A percentile compares a stretch with the other conserved stretches of the same genome.
phyloP scores from a whole-genome alignment of 2,888 invertebrate genomes.

The Crossocerus cetratus region DNA sequence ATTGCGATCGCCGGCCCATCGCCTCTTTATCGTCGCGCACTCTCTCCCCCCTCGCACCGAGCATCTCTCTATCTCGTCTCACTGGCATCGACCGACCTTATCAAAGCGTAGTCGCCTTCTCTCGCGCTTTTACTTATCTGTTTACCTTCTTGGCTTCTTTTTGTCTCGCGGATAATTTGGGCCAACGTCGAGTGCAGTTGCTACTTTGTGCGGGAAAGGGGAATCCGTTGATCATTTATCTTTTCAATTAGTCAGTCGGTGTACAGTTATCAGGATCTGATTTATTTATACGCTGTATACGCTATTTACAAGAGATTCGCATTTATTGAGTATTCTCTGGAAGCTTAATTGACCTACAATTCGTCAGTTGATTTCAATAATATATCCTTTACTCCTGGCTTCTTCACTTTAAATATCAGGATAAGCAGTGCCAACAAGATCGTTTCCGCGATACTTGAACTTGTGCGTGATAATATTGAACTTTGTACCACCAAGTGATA shows the following conservation, averaged over 20 bases:
- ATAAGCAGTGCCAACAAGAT: conserved; percentile 88
- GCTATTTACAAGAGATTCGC: no score
- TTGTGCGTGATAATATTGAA: conserved; percentile 87
- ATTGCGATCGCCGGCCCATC: background rate
- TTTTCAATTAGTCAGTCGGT: no score
- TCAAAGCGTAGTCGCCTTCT: background rate
- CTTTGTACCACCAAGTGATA: conserved; percentile 84
- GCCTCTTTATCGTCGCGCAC: background rate
- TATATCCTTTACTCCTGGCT: no score
- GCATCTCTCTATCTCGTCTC: background rate
- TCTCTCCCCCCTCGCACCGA: background rate
- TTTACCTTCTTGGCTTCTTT: conserved; percentile 42
- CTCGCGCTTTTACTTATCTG: conserved; percentile 50
- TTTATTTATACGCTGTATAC: no score
- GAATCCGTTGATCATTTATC: no score
- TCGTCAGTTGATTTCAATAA: no score
- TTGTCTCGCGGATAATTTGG: background rate
- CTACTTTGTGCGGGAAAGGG: background rate
- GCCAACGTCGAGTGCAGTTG: background rate
- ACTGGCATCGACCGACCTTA: conserved; percentile 1
- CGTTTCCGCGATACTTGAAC: conserved; percentile 86
- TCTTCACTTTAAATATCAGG: conserved; percentile 82
- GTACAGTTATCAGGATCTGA: no score
- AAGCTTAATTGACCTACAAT: no score
- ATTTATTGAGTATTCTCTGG: no score